These are phyloP conservation scores for Idris sp. DNA, from an alignment of 1,140 invertebrate genomes.

Conservation along the genomic window DNA sequence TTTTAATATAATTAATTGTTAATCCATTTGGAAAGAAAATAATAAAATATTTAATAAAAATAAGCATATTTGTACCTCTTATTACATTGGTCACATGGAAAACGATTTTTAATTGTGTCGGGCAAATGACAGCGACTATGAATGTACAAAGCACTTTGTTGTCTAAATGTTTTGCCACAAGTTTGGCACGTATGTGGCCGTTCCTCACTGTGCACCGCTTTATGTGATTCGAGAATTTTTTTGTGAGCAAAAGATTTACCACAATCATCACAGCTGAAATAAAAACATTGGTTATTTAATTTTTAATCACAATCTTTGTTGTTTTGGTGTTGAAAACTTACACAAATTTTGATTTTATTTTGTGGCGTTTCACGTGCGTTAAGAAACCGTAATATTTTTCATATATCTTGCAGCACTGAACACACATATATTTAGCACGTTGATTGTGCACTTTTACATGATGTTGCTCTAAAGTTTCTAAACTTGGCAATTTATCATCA, in stretches of 20 bases:
- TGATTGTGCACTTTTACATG: conserved; percentile 79
- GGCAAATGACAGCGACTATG: conserved; percentile 80
- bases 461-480: conserved; percentile 79
- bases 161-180: conserved; percentile 80
- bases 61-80: conserved; percentile 72
- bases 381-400: conserved; percentile 80
- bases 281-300: no score
- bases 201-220: conserved; percentile 78
- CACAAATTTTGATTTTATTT: conserved; percentile 79
- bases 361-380: conserved; percentile 80
- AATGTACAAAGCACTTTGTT: conserved; percentile 79
- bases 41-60: not conserved
- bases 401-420: conserved; percentile 81
- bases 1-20: no score
- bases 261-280: conserved; percentile 78
- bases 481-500: conserved; percentile 76
- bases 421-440: conserved; percentile 79
- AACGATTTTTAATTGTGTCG: conserved; percentile 79
- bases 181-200: conserved; percentile 78
- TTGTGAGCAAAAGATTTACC: conserved; percentile 79
- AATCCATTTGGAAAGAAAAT: not conserved
- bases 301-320: no score
- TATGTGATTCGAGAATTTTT: conserved; percentile 78
- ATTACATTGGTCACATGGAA: conserved; percentile 80
- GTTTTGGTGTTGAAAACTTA: conserved; percentile 54